A percentile compares a stretch with the other conserved stretches of the same genome.
phyloP scores from a whole-genome alignment of 2,113 vertebrate genomes.

The Seriola quinqueradiata region DNA sequence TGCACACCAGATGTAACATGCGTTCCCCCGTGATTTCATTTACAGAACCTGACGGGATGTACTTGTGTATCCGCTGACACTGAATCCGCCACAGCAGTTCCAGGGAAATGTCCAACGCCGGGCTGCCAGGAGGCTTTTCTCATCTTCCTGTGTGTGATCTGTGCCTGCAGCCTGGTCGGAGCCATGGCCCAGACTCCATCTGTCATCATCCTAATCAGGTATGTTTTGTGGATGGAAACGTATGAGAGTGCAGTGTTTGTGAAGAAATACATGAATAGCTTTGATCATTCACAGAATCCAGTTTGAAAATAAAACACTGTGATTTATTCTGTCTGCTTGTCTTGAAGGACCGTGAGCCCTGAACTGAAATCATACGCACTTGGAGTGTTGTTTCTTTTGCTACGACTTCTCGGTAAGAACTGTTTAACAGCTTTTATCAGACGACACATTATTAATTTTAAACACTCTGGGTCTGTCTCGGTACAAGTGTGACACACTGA shows the following conservation, averaged over 20 bases:
- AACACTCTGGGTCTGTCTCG: not conserved
- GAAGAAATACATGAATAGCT: not conserved
- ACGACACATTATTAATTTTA: conserved; percentile 8
- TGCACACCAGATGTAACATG: not conserved
- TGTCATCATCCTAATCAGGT: conserved; percentile 98
- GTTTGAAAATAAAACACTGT: not conserved
- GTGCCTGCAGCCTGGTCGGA: conserved; percentile 96
- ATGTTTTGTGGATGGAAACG: not conserved
- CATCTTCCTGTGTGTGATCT: conserved; percentile 97
- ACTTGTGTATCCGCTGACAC: conserved; percentile 86
- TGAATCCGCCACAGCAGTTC: conserved; percentile 84
- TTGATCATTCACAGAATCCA: not conserved
- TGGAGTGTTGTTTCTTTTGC: conserved; percentile 95
- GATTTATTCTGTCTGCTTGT: conserved; percentile 49
- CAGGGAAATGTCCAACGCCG: conserved; percentile 93
- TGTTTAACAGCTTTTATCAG: not conserved
- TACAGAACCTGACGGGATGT: conserved; percentile 93
- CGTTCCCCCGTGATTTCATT: not conserved
- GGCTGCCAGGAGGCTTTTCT: conserved; percentile 96
- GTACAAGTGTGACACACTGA: not conserved
- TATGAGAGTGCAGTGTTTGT: not conserved
- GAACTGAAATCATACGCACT: conserved; percentile 98
- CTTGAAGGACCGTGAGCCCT: conserved; percentile 93
- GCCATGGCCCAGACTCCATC: conserved; percentile 99
- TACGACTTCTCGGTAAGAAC: conserved; percentile 92